Evolutionary conservation across 2,113 vertebrate genomes (phyloP), one percentile per base, ranked within the genome.

Genomic region (Prunella himalayana): DNA sequence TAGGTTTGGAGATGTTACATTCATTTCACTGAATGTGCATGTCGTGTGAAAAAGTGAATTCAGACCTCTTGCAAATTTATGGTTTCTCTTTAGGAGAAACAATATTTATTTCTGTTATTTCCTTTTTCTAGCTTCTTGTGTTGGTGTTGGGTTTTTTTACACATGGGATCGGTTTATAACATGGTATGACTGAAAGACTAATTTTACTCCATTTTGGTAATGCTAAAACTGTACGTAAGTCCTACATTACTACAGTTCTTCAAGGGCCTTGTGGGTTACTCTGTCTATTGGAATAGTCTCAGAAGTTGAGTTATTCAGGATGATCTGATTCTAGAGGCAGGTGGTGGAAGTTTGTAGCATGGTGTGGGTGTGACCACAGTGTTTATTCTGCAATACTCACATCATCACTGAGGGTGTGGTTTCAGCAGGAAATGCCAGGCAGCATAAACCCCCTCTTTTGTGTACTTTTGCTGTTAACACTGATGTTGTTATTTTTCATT

Each of bases 361-460:
- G 7, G 24, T 41, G 35, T 65, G 30, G 8, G 12, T 41, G 15
- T 84, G n/a, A n/a, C 41, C 23, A 13, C 28, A 23, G 15, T 39
- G 12, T 47, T 70, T 56, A n/a, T 65, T 85, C 42, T 14, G 7
- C 42, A 57, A 13, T n/a, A 47, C 14, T 47, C 12, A 30, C 18
- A 19, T 47, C 30, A n/a, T 65, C 10, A 6, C 19, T 49, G 30
- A 27, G 50, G 41, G 15, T 0, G 0, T 73, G 24, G 24, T 41
- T 56, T 64, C 42, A n/a, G 70, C 19, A 13, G 30, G 30, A 65
- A 41, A 30, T 84, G 8, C 9, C 49, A n/a, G 19, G 8, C 0
- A 0, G 23, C 0, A 0, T 64, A 19, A n/a, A 84, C 47, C 11
- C 5, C 23, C 9, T 28, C 30, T n/a, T 47, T 18, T 28, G 23